Evolutionary conservation across 1,140 invertebrate genomes (phyloP).

Genomic region (Caerostris extrusa): DNA sequence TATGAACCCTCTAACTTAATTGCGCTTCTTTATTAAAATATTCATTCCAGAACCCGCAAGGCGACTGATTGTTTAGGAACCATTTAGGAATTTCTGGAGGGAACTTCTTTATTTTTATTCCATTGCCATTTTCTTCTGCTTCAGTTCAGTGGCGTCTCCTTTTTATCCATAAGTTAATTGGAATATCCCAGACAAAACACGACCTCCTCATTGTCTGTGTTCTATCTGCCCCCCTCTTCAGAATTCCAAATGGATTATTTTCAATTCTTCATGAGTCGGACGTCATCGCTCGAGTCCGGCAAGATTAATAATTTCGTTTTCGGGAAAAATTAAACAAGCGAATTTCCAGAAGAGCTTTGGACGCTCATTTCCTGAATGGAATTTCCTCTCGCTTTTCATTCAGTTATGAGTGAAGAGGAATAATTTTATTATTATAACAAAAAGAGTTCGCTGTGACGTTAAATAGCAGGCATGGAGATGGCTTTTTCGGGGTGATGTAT

Average conservation of each 20-base stretch:
- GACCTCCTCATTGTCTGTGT: background rate
- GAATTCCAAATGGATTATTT: background rate
- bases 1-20: background rate
- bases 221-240: background rate
- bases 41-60: background rate
- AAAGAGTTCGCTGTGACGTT: background rate
- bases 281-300: background rate
- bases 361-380: background rate
- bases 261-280: background rate
- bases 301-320: background rate
- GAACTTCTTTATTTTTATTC: background rate
- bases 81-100: background rate
- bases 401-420: background rate
- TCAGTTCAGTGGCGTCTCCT: background rate
- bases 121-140: background rate
- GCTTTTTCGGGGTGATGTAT: too few species aligned
- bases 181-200: background rate
- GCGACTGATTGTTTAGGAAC: background rate
- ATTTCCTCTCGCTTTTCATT: background rate
- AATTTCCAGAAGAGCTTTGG: background rate
- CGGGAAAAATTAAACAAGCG: too few species aligned
- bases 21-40: background rate
- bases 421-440: background rate
- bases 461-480: background rate
- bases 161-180: background rate